Evolutionary conservation across 1,140 invertebrate genomes (phyloP), one percentile per base, ranked within the genome.

Genomic region (Brachionus koreanus): DNA sequence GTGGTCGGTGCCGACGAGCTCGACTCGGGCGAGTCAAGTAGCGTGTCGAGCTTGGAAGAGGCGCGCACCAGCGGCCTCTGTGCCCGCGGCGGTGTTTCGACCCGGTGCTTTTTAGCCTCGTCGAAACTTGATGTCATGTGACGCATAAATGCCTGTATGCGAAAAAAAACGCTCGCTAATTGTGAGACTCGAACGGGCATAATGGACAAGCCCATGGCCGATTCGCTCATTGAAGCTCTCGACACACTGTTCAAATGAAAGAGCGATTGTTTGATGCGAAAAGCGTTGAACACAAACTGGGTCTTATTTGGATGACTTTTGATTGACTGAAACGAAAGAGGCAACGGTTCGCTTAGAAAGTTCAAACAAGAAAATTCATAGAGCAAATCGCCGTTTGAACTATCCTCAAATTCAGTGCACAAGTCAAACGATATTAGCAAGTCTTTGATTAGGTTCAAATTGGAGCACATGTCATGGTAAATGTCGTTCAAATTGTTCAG

Each of bases 351-450:
- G 12, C 46, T 79, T 5, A 79, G 1, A 43, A 61, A 79, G 42
- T 79, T 79, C 7, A 79, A 35, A 13, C 19, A 19, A 5, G 76
- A 29, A 65, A 79, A 79, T 61, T 79, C 76, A 16, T 79, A 79
- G n/a, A 57, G 23, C 37, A 79, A 39, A 39, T 69, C 65, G 0
- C 69, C 42, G n/a, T 74, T 74, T 33, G 5, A 5, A 0, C 10
- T 93, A 35, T 92, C 90, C 82, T 94, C 93, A 86, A 92, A 93
- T 89, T 92, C 87, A 82, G 92, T 91, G 85, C 93, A 94, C 13
- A 94, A 89, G 85, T 93, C 92, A 67, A 90, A 87, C 1, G 93
- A 92, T 85, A 87, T 86, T 2, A 89, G 83, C 1, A 88, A 85
- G 13, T 79, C 76, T 79, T 63, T 61, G 12, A 79, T 29, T 12